These are phyloP conservation scores for Anabas testudineus DNA, from an alignment of 2,797 vertebrate species.

Conservation along the genomic window DNA sequence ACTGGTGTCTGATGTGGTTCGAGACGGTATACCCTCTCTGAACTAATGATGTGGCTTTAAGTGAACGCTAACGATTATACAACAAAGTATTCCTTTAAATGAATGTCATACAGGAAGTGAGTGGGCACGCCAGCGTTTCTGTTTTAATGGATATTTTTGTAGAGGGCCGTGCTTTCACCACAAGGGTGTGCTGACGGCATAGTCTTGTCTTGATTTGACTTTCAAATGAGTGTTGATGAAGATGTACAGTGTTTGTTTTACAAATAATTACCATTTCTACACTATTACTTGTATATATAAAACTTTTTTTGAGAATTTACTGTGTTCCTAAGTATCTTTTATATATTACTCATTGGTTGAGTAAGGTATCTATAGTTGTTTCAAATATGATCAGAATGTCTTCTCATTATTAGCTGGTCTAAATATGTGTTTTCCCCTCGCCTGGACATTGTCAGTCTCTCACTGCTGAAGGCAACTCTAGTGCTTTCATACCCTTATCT, in stretches of 20 bases:
- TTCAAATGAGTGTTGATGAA: slow-evolving; percentile 4
- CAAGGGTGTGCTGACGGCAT: slow-evolving; percentile 72
- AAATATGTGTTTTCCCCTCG: slow-evolving; percentile 55
- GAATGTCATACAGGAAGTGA: slow-evolving; percentile 3
- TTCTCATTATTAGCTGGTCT: slow-evolving; percentile 25
- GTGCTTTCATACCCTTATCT: slow-evolving; percentile 79
- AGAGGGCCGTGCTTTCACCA: slow-evolving; percentile 55
- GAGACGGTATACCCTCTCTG: slow-evolving; percentile 15
- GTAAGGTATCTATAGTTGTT: slow-evolving; percentile 19
- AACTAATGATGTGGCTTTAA: slow-evolving; percentile 36
- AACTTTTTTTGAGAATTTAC: background rate
- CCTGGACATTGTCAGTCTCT: slow-evolving; percentile 74
- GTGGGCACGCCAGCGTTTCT: background rate
- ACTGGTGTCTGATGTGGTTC: slow-evolving; percentile 29
- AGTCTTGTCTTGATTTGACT: slow-evolving; percentile 18
- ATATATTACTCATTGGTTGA: background rate
- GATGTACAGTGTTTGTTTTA: background rate
- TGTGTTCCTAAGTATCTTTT: background rate
- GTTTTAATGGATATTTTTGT: slow-evolving; percentile 53
- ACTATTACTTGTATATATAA: slow-evolving; percentile 4
- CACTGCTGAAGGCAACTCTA: slow-evolving; percentile 44
- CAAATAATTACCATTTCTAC: background rate
- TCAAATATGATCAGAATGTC: slow-evolving; percentile 47
- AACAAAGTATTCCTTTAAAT: slow-evolving; percentile 4
- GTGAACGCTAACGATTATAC: slow-evolving; percentile 3